These are phyloP conservation scores for Corythucha ciliata DNA, from an alignment of 2,888 invertebrate species.

Conservation along the genomic window DNA sequence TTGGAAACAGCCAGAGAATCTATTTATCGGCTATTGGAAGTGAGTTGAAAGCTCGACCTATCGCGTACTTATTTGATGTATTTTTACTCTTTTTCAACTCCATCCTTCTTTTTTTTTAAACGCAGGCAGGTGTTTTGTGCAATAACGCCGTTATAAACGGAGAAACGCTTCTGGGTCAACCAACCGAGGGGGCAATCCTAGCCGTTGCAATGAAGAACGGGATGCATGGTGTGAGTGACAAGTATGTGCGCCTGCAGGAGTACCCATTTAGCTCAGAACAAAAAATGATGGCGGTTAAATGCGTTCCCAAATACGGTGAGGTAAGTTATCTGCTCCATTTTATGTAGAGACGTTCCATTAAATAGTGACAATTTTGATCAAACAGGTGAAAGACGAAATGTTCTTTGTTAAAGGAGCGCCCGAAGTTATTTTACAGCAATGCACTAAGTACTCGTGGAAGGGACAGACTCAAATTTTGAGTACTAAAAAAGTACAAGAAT, in stretches of 20 bases:
- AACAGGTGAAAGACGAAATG: constrained; percentile 59
- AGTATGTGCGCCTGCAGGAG: constrained; percentile 79
- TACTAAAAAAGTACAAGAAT: constrained; percentile 72
- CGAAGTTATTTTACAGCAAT: constrained; percentile 79
- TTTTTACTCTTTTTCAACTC: background rate
- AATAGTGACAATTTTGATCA: too few species aligned
- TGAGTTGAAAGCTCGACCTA: constrained; percentile 38
- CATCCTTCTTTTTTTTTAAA: background rate
- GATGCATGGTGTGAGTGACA: constrained; percentile 41
- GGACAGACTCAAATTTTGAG: constrained; percentile 63
- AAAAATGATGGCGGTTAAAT: constrained; percentile 97
- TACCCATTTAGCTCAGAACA: constrained; percentile 96
- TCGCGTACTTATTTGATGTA: background rate
- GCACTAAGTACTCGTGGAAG: constrained; percentile 67
- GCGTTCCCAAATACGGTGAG: constrained; percentile 67
- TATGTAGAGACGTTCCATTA: too few species aligned
- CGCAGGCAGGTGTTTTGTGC: constrained; percentile 73
- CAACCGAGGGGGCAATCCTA: constrained; percentile 93
- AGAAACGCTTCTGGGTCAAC: constrained; percentile 79
- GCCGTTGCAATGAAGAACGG: constrained; percentile 75
- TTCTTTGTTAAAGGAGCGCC: constrained; percentile 93
- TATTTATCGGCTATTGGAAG: constrained; percentile 73
- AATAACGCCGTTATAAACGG: constrained; percentile 88
- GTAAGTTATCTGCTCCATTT: too few species aligned
- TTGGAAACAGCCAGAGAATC: constrained; percentile 63